A percentile compares a stretch with the other conserved stretches of the same genome.
These are phyloP conservation scores for Lepidotrigona ventralis DNA, from an alignment of 1,140 invertebrate genomes.

Conservation along the genomic window DNA sequence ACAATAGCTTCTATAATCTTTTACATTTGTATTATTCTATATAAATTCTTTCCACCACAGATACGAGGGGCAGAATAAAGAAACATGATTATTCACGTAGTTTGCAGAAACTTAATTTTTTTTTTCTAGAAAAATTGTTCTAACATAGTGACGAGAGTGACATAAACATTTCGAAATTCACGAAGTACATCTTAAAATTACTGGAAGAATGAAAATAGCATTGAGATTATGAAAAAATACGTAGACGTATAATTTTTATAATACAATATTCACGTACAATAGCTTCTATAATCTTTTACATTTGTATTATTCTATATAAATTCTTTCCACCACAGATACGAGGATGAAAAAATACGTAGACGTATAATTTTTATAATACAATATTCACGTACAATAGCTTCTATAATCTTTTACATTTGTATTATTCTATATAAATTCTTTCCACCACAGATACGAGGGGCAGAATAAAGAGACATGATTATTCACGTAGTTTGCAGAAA, in stretches of 20 bases:
- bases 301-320: too few relatives aligned
- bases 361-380: too few relatives aligned
- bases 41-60: not conserved
- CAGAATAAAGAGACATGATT: not conserved
- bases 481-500: not conserved
- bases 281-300: too few relatives aligned
- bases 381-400: not conserved
- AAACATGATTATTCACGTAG: not conserved
- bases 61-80: not conserved
- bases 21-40: not conserved
- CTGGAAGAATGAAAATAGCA: not conserved
- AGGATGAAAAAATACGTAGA: too few relatives aligned
- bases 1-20: slow-evolving; percentile 5
- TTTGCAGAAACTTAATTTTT: not conserved
- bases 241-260: slow-evolving; percentile 11
- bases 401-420: not conserved
- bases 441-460: not conserved
- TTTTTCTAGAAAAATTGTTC: not conserved
- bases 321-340: too few relatives aligned
- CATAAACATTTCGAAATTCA: too few relatives aligned
- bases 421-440: not conserved
- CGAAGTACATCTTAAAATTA: too few relatives aligned
- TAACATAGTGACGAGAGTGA: too few relatives aligned
- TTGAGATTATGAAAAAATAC: not conserved
- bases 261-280: too few relatives aligned